Evolutionary conservation across 1,140 invertebrate genomes (phyloP), one percentile per base, ranked within the genome.

Genomic region (Epicauta chinensis): DNA sequence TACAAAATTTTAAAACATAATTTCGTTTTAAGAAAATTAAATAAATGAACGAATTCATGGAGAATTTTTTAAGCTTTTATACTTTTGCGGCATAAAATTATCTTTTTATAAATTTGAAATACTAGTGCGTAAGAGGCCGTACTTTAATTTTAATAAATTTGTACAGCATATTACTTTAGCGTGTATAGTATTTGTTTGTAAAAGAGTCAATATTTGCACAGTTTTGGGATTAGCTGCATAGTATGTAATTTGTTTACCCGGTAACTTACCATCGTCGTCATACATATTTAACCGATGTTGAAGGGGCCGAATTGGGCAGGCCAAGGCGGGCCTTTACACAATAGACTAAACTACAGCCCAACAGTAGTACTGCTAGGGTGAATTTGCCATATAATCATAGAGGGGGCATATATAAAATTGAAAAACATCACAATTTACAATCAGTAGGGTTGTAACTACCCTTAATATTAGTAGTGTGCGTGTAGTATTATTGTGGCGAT

Each of bases 361-460:
- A n/a, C n/a, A 43, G 23, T 23, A 23, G 23, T 7, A 5, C 4
- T 23, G 4, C 36, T 15, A 41, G 54, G 54, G 47, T 51, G 45
- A 56, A 53, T 51, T 56, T 37, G 44, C 43, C 41, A 40, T 51
- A 16, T 42, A 51, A 46, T 44, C 42, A 53, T 47, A 59, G 55
- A 50, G 60, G 60, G 60, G 52, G 49, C 51, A 55, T 59, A 62
- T 62, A 59, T 37, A 57, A 62, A 39, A 59, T 49, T 35, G 13
- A 37, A 51, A 40, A 34, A 53, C 30, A 47, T 54, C 34, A 40
- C 40, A 36, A 34, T 40, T 39, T n/a, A 30, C 39, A 35, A 30
- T 51, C 53, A 62, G 57, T 58, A 59, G 48, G 51, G 47, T 39
- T 16, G 15, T 12, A 32, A 36, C 39, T 34, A 48, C 38, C 52